Conservation (phyloP, 2,888 invertebrate genomes). For the Sesia bembeciformis region DNA sequence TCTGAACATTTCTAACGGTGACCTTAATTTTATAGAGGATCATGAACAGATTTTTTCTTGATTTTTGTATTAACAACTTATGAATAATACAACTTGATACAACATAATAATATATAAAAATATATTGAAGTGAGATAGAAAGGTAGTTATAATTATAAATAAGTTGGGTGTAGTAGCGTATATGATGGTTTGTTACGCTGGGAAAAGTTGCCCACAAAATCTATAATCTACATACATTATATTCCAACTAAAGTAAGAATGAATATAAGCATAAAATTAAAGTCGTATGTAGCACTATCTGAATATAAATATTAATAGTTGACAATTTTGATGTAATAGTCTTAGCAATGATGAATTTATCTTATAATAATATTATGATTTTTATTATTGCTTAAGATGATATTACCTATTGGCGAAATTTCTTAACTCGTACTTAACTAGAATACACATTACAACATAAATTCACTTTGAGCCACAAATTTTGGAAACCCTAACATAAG, state of each 20-base stretch:
- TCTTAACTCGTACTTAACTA: constrained; percentile 39
- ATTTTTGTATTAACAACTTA: no score
- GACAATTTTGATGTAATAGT: background rate
- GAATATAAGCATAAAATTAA: constrained; percentile 1
- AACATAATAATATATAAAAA: no score
- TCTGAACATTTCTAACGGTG: no score
- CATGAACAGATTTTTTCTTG: no score
- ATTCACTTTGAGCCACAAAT: constrained; percentile 46
- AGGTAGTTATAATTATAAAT: no score
- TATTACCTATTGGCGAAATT: constrained; percentile 41
- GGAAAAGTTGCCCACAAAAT: no score
- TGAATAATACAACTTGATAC: no score
- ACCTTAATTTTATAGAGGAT: no score
- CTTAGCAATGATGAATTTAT: constrained; percentile 18
- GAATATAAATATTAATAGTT: constrained; percentile 11
- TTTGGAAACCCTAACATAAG: constrained; percentile 24
- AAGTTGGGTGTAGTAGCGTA: no score
- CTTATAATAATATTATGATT: constrained; percentile 28
- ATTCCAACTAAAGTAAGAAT: background rate
- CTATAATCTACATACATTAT: no score
- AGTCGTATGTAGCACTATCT: constrained; percentile 22
- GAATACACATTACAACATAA: constrained; percentile 44
- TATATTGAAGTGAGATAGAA: no score
- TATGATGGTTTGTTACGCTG: no score
- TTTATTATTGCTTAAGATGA: constrained; percentile 51